Base-by-base conservation (phyloP, 2,888 invertebrate species). In the Ectemnius lituratus region DNA sequence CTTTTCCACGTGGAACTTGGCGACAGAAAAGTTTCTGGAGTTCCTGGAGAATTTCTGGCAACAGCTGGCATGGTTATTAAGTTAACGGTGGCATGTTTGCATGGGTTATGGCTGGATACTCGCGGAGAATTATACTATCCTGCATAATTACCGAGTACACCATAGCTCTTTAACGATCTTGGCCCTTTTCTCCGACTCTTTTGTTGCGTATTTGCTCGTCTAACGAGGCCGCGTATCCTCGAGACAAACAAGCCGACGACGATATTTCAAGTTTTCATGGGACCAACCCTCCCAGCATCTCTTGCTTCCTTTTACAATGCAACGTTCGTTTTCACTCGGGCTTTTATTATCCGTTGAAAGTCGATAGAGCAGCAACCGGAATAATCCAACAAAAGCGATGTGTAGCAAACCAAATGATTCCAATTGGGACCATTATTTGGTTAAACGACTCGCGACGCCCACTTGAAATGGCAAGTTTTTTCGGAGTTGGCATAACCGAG, bases 201-300 rank as follows among this genome's bases (percentile, higher is more conserved):
- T 88, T 86, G 85, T 87, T 75, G 83, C 80, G 78, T 84, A 83
- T 86, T 85, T 86, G 83, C 84, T 77, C 76, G 77, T 70, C 79
- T 88, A 88, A 89, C 86, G 86, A 89, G 86, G 82, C 75, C 74
- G 79, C 84, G 78, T 85, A 84, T 86, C 79, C 86, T 85, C 82
- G 71, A 83, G 79, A 85, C 82, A 85, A 87, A 87, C 84, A 88
- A 85, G 80, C 81, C 67, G 60, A 72, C 63, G 72, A 84, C 83
- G 78, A 85, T 83, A 84, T 83, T 85, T 85, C 71, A 83, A 86
- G 80, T 81, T 84, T 83, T 82, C 79, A 77, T 75, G 67, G 77
- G 52, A 52, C 2, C 37, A 11, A 47, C 47, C 47, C 47, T 47
- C 6, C n/a, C 47, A n/a, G 11, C n/a, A 2, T n/a, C 47, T 11